A percentile compares a stretch with the other conserved stretches of the same genome.
Evolutionary conservation across 2,113 vertebrate species (phyloP).

Genomic region (Serinus canaria): DNA sequence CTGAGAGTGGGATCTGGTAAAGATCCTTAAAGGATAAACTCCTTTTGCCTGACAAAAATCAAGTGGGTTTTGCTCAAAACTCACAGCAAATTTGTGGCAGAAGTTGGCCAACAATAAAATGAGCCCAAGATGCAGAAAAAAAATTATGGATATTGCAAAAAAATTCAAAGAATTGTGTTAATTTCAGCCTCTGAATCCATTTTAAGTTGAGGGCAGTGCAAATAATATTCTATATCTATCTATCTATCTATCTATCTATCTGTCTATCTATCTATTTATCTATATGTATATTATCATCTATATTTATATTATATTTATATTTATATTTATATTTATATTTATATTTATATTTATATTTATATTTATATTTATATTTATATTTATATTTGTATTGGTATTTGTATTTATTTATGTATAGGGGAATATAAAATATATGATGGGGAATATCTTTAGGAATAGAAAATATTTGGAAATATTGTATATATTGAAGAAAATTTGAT

Average conservation of each 20-base stretch:
- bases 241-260: too few relatives aligned
- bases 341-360: neutral
- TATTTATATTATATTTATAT: neutral
- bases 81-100: neutral
- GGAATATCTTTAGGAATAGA: neutral
- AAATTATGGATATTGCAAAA: neutral
- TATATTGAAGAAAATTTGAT: neutral
- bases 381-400: neutral
- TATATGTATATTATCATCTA: too few relatives aligned
- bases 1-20: neutral
- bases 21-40: neutral
- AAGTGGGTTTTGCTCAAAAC: neutral
- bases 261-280: too few relatives aligned
- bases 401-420: neutral
- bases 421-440: neutral
- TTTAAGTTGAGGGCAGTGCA: neutral
- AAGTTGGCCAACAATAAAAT: neutral
- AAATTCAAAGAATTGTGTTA: neutral
- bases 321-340: fast-evolving
- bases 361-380: neutral
- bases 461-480: neutral
- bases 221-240: neutral
- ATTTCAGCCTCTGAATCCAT: neutral
- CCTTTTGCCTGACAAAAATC: neutral
- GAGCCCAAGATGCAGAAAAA: neutral